These are phyloP conservation scores for Plestiodon gilberti DNA, from an alignment of 2,113 vertebrate genomes.

Conservation along the genomic window DNA sequence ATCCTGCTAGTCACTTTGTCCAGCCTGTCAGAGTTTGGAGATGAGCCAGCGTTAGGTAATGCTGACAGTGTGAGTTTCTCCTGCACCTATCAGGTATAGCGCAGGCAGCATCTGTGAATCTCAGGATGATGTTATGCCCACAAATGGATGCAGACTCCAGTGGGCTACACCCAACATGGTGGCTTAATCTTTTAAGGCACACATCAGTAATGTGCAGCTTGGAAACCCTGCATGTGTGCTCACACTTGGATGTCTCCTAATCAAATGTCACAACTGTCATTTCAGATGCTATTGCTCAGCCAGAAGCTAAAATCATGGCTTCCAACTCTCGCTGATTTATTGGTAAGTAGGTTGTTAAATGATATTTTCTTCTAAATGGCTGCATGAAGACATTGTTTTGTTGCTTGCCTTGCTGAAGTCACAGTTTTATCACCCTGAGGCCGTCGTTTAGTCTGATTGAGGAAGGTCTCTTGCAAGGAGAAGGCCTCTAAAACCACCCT, in stretches of 20 bases:
- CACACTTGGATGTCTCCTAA: neutral
- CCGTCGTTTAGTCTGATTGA: neutral
- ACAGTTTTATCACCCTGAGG: neutral
- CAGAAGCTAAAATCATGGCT: conserved; percentile 23
- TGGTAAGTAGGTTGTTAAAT: conserved; percentile 1
- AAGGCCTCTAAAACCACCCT: neutral
- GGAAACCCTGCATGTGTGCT: neutral
- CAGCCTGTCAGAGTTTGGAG: neutral
- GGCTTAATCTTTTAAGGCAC: neutral
- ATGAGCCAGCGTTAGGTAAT: too few species aligned
- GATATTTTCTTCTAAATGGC: neutral
- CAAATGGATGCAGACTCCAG: neutral
- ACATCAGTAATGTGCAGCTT: neutral
- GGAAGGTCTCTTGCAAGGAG: neutral
- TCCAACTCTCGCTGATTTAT: neutral
- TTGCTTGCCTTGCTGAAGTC: conserved; percentile 10
- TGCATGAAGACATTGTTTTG: neutral
- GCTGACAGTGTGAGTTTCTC: neutral
- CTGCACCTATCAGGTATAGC: neutral
- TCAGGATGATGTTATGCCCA: neutral
- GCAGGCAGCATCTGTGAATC: neutral
- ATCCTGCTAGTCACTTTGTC: neutral
- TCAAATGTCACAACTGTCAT: neutral
- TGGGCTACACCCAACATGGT: neutral
- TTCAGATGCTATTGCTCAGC: neutral